Base-by-base conservation (phyloP, 2,797 vertebrate genomes). In the Nannoperca obscura region DNA sequence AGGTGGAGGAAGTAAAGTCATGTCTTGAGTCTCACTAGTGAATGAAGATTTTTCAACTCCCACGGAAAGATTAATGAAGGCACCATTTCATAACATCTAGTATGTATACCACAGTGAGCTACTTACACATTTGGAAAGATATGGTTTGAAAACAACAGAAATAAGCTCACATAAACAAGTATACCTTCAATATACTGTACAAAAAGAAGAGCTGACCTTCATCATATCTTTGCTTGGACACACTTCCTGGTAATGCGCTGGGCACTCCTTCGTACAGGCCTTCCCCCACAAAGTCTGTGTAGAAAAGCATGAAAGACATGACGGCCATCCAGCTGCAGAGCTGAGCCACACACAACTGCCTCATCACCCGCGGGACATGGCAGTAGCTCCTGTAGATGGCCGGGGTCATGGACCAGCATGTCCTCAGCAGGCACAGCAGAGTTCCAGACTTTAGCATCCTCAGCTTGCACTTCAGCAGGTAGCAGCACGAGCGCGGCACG, bases 231-330 rank as follows among this genome's bases (percentile, higher is more conserved):
- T 95, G 93, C 67, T 91, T 93, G 82, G 92, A 87, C 14, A 71
- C 78, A 9, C 91, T 93, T 44, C 96, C 96, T 2, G 93, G 94
- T 55, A 81, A 82, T 1, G 96, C 95, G 32, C 92, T 96, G 71
- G 96, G 95, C 27, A 96, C 93, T 0, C 96, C 96, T 63, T 89
- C 84, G 6, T 96, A 96, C 44, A 96, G 84, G 38, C 95, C 96
- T 81, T 95, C 96, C 2, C 95, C 95, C 30, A 96, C 92, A 86
- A 96, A 96, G 93, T 96, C 95, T 2, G 96, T 96, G 94, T 96
- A 96, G 89, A 96, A 96, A 15, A 96, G 95, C 93, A 96, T 95
- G 55, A 96, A 96, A 24, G 94, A 95, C 96, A 96, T 96, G 82
- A 96, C 93, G 0, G 95, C 95, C 91, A 96, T 95, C 95, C 96